Evolutionary conservation across 1,140 invertebrate genomes (phyloP), one percentile per base, ranked within the genome.

Genomic region (Pectinophora gossypiella): DNA sequence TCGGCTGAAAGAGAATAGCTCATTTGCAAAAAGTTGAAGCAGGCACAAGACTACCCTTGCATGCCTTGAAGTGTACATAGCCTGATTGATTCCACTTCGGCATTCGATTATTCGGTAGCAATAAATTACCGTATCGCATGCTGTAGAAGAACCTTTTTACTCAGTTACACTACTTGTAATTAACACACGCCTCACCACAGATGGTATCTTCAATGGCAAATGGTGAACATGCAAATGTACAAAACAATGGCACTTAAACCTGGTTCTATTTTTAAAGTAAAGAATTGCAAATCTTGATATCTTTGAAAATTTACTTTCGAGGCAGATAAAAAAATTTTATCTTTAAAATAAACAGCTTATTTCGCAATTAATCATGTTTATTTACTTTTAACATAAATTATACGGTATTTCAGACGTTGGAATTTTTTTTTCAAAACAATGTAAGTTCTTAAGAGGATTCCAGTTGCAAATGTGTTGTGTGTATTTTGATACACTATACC

Each of bases 21-120:
- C 42, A 44, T 44, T 44, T 44, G 42, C 42, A 44, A 20, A 44
- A 20, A 20, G 9, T 20, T n/a, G n/a, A n/a, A n/a, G n/a, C n/a
- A 40, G 47, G 22, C 35, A 56, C 54, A 48, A 35, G 48, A 15
- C 42, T 43, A 42, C 54, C 51, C 51, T 60, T 60, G 43, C 54
- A 52, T 61, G 59, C 54, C 15, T 49, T 19, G 18, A 40, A 52
- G 38, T 38, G 50, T 43, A 54, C 53, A 51, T 48, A 50, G 49
- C 48, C 59, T 65, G 63, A 65, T 66, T 66, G 60, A 66, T 61
- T 59, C 48, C 55, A 54, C 48, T 54, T 21, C 54, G 23, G 44
- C 44, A 51, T 48, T 64, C 48, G 57, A 60, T 61, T 57, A 50
- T 51, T 54, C 12, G 49, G 43, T 20, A 20, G 44, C 46, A 56